Percentiles rank a stretch among this genome's conserved stretches.
phyloP scores from a whole-genome alignment of 2,797 vertebrate genomes.

The Sebastes trivittatus region DNA sequence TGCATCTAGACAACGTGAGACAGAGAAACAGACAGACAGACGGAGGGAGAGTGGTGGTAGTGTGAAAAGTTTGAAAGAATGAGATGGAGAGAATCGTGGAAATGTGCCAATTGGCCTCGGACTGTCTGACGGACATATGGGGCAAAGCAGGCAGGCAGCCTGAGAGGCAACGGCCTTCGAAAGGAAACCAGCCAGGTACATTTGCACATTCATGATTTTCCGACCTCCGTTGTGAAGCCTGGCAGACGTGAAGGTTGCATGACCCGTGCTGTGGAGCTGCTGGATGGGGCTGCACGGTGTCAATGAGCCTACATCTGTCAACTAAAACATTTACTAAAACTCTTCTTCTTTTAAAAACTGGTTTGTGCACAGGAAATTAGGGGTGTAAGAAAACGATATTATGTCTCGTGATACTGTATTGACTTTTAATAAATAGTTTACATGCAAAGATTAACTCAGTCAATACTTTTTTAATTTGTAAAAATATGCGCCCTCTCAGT shows the following conservation, averaged over 20 bases:
- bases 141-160: not conserved
- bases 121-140: not conserved
- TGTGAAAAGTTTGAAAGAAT: conserved; percentile 1
- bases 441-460: too few species aligned
- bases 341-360: not conserved
- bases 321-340: not conserved
- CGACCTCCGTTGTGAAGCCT: conserved; percentile 55
- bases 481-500: too few species aligned
- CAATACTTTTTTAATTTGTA: too few species aligned
- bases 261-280: conserved; percentile 27
- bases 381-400: too few species aligned
- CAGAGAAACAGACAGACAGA: not conserved
- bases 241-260: not conserved
- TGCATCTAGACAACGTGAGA: conserved; percentile 77
- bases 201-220: conserved; percentile 53
- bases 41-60: not conserved
- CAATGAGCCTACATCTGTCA: conserved; percentile 11
- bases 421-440: too few species aligned
- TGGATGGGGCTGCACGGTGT: conserved; percentile 12
- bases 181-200: conserved; percentile 16
- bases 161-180: not conserved
- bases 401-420: accelerated
- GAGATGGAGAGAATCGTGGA: not conserved
- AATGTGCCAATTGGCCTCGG: conserved; percentile 6
- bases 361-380: not conserved